phyloP scores from a whole-genome alignment of 2,888 invertebrate genomes.

The Melitaea athalia region DNA sequence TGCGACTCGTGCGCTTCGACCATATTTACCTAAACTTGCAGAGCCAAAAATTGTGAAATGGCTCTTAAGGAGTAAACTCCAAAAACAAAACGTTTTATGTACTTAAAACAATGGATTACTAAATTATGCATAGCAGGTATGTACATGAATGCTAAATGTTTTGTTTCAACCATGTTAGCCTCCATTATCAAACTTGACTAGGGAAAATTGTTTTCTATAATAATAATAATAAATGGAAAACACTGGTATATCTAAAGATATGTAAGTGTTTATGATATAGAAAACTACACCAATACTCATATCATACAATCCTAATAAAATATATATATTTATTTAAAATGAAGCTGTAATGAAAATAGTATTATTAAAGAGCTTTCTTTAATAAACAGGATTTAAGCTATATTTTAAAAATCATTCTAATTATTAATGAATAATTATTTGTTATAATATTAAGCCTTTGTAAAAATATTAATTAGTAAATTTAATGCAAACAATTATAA shows the following conservation, averaged over 20 bases:
- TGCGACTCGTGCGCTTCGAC: no score
- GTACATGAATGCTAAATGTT: background rate
- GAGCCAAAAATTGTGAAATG: no score
- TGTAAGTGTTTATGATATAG: constrained; percentile 12
- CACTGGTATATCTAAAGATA: constrained; percentile 27
- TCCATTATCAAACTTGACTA: constrained; percentile 33
- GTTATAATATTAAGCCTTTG: background rate
- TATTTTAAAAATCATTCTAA: no score
- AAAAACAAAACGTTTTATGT: no score
- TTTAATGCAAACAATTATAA: no score
- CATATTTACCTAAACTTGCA: no score
- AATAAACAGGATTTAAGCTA: background rate
- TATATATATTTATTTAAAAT: constrained; percentile 16
- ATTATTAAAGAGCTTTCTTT: background rate
- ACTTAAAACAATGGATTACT: background rate
- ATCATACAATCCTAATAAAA: constrained; percentile 13
- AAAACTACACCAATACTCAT: background rate
- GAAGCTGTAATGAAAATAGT: background rate
- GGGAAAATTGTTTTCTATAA: constrained; percentile 26
- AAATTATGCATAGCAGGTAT: background rate
- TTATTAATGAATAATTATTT: background rate
- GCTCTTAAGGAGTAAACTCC: no score
- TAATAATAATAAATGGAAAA: constrained; percentile 1
- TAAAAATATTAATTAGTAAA: no score
- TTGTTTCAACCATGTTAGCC: constrained; percentile 22